These are phyloP conservation scores for Cydia fagiglandana DNA, from an alignment of 1,140 invertebrate species.

Conservation along the genomic window DNA sequence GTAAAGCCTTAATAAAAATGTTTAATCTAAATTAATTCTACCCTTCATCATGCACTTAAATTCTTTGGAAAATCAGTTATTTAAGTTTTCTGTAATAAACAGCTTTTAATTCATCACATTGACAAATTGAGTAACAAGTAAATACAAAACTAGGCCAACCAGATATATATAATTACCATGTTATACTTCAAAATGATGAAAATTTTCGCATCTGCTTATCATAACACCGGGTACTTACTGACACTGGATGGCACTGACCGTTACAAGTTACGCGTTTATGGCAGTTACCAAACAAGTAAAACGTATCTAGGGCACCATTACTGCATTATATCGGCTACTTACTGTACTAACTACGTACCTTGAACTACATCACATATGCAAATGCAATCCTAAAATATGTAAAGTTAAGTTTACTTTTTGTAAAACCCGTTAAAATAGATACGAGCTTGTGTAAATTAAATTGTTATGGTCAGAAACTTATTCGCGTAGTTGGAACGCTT, in stretches of 20 bases:
- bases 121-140: constrained; percentile 6
- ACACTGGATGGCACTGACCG: constrained; percentile 18
- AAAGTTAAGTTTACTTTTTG: not conserved
- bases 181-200: constrained; percentile 8
- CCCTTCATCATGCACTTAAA: too few relatives aligned
- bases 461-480: not conserved
- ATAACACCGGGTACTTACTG: not conserved
- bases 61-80: not conserved
- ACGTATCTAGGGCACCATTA: constrained; percentile 19
- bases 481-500: constrained; percentile 1
- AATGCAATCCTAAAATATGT: not conserved
- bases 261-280: constrained; percentile 6
- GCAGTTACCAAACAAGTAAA: constrained; percentile 29
- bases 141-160: not conserved
- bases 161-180: constrained; percentile 1
- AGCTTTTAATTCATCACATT: too few relatives aligned
- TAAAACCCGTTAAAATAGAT: not conserved
- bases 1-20: too few relatives aligned
- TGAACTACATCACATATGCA: not conserved
- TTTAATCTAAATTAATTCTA: too few relatives aligned
- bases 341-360: not conserved
- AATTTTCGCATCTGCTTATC: constrained; percentile 16
- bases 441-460: not conserved
- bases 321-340: constrained; percentile 10
- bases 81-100: too few relatives aligned